A percentile compares a stretch with the other conserved stretches of the same genome.
Conservation (phyloP, 2,888 invertebrate species). For the Cenopis cana region DNA sequence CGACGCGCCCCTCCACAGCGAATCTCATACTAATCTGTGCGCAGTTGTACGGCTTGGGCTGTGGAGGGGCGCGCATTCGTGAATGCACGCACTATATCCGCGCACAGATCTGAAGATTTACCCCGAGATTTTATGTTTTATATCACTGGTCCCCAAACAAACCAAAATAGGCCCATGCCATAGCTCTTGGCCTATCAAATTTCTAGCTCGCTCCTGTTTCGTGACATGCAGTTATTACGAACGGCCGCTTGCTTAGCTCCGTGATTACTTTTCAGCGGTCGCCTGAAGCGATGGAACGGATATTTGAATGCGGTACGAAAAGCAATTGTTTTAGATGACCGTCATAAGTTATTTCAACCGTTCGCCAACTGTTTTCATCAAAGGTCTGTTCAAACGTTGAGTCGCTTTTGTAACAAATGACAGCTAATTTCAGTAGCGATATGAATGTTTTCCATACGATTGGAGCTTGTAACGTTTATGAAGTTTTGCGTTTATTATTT, state of each 20-base stretch:
- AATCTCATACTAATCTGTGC: too few species aligned
- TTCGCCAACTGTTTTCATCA: not conserved
- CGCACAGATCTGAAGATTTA: too few species aligned
- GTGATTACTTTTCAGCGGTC: conserved; percentile 32
- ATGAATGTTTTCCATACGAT: too few species aligned
- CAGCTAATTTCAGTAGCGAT: conserved; percentile 11
- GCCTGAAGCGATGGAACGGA: conserved; percentile 7
- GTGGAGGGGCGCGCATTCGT: too few species aligned
- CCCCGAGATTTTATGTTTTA: too few species aligned
- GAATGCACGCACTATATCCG: too few species aligned
- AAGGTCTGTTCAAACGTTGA: not conserved
- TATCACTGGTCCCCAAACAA: too few species aligned
- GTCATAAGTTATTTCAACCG: not conserved
- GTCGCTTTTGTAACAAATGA: not conserved
- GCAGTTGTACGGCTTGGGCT: too few species aligned
- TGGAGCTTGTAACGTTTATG: too few species aligned
- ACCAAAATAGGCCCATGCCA: not conserved
- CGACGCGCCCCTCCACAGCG: too few species aligned
- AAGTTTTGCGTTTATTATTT: too few species aligned
- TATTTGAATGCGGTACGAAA: conserved; percentile 20
- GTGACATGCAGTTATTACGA: conserved; percentile 35
- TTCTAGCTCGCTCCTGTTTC: conserved; percentile 24
- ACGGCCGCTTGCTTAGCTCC: conserved; percentile 21
- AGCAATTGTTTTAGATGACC: conserved; percentile 1
- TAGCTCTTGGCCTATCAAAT: conserved; percentile 20